Percentiles rank a stretch among this genome's conserved stretches.
These are phyloP conservation scores for Ceratothoa steindachneri DNA, from an alignment of 2,888 invertebrate species.

Conservation along the genomic window DNA sequence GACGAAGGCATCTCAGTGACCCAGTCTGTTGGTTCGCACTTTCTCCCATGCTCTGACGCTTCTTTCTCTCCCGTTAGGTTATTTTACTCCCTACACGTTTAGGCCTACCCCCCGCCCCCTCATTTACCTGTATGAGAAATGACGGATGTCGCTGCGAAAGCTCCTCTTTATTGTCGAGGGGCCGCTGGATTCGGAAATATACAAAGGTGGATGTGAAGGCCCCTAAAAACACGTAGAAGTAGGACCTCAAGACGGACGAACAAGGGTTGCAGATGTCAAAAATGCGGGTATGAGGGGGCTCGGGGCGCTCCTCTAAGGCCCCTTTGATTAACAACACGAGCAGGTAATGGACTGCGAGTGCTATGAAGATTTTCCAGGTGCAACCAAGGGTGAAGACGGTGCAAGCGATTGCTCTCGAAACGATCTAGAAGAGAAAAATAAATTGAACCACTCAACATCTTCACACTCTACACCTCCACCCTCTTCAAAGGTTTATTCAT, in stretches of 20 bases:
- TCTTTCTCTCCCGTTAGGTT: too few species aligned
- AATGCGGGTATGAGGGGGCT: neutral
- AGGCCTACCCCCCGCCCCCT: too few species aligned
- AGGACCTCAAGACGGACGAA: neutral
- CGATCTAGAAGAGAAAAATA: neutral
- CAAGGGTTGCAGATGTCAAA: neutral
- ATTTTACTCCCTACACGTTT: too few species aligned
- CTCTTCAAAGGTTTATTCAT: too few species aligned
- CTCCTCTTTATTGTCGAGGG: neutral
- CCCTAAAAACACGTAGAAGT: neutral
- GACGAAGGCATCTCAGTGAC: too few species aligned
- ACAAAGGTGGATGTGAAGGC: neutral
- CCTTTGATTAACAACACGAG: neutral
- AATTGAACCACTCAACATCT: too few species aligned
- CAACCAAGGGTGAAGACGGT: constrained; percentile 2
- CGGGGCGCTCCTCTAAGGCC: neutral
- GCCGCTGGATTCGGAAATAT: neutral
- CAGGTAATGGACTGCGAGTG: neutral
- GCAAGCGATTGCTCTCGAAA: constrained; percentile 7
- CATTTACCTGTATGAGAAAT: neutral
- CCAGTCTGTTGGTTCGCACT: too few species aligned
- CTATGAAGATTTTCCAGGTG: constrained; percentile 4
- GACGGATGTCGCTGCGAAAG: neutral
- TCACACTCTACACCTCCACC: too few species aligned
- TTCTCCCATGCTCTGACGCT: too few species aligned